A percentile compares a stretch with the other conserved stretches of the same genome.
Evolutionary conservation across 2,888 invertebrate genomes (phyloP).

Genomic region (Drosophila longiperda): DNA sequence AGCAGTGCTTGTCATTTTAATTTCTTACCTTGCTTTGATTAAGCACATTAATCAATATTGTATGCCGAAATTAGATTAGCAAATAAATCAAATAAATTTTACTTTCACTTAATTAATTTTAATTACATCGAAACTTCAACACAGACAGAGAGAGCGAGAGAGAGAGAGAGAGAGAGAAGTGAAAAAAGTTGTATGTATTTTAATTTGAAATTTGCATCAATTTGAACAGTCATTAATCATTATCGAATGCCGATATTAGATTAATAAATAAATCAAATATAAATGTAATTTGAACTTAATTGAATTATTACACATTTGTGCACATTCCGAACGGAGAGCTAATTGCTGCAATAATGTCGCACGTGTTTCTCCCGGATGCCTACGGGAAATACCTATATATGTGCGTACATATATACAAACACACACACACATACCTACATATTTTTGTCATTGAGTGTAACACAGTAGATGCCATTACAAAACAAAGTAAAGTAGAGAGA

Average conservation of each 20-base stretch:
- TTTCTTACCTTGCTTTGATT: background rate
- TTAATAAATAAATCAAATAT: constrained; percentile 76
- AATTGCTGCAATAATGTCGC: constrained; percentile 79
- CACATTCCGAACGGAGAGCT: constrained; percentile 59
- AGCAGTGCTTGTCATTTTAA: background rate
- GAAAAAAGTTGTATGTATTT: background rate
- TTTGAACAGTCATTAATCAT: constrained; percentile 39
- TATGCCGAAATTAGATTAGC: background rate
- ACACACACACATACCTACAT: constrained; percentile 22
- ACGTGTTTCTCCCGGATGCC: constrained; percentile 61
- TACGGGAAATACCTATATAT: constrained; percentile 25
- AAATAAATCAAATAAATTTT: background rate
- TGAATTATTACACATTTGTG: constrained; percentile 79
- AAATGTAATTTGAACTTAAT: constrained; percentile 74
- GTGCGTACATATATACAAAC: constrained; percentile 1
- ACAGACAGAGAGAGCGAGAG: background rate
- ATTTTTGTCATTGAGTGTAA: constrained; percentile 52
- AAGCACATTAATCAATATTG: background rate
- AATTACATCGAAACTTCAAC: constrained; percentile 47
- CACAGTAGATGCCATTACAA: constrained; percentile 51
- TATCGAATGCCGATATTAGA: constrained; percentile 38
- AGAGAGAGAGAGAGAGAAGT: background rate
- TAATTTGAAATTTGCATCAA: background rate
- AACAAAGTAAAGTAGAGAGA: constrained; percentile 37
- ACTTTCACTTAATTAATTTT: constrained; percentile 30